Evolutionary conservation across 1,140 invertebrate species (phyloP).

Genomic region (Catajapyx aquilonaris): DNA sequence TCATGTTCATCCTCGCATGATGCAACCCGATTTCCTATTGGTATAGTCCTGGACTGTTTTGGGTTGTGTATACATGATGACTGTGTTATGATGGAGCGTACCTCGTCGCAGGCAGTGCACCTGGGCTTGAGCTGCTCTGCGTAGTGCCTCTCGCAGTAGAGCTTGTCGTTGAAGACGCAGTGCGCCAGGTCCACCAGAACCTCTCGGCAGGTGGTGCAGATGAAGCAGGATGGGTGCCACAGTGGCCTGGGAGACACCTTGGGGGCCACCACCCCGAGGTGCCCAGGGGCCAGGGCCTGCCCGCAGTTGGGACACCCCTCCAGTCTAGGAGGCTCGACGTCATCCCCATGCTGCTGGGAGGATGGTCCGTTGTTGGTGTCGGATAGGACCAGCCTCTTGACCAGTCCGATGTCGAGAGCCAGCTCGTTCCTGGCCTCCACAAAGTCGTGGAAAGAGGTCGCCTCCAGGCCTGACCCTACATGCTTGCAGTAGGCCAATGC

Average conservation of each 20-base stretch:
- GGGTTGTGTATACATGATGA: no score
- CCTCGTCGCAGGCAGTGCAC: slow-evolving; percentile 86
- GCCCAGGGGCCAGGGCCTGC: slow-evolving; percentile 32
- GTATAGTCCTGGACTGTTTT: no score
- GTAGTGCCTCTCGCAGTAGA: slow-evolving; percentile 86
- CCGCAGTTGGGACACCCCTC: slow-evolving; percentile 42
- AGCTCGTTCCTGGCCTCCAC: slow-evolving; percentile 80
- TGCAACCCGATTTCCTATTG: no score
- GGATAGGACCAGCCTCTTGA: slow-evolving; percentile 22
- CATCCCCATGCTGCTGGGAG: not conserved
- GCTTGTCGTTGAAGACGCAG: slow-evolving; percentile 60
- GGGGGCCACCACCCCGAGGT: slow-evolving; percentile 44
- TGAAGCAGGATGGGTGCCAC: slow-evolving; percentile 78
- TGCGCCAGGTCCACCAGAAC: slow-evolving; percentile 81
- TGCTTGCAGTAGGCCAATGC: slow-evolving; percentile 73
- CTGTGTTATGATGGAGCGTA: no score
- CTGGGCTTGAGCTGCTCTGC: slow-evolving; percentile 78
- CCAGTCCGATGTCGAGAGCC: slow-evolving; percentile 76
- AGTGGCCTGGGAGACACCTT: slow-evolving; percentile 39
- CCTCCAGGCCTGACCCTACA: slow-evolving; percentile 47
- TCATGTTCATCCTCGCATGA: no score
- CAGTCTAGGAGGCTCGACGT: slow-evolving; percentile 4
- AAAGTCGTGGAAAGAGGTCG: slow-evolving; percentile 72
- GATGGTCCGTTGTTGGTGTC: not conserved
- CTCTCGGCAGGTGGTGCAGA: slow-evolving; percentile 61